These are phyloP conservation scores for Hippocampus guttulatus DNA, from an alignment of 2,113 vertebrate species.

Conservation along the genomic window DNA sequence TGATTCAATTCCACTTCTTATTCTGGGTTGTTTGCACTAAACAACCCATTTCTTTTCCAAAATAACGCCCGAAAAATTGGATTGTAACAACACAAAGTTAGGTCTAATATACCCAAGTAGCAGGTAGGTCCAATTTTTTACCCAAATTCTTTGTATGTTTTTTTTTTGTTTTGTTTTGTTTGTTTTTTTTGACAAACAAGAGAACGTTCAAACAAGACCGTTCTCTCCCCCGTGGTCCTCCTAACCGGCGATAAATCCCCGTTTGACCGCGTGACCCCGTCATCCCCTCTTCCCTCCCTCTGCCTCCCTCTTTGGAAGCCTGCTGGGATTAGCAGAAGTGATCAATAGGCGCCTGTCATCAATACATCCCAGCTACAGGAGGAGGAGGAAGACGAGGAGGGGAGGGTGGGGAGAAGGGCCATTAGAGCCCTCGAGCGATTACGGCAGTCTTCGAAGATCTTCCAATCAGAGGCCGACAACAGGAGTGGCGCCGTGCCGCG, in stretches of 20 bases:
- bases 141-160: no score
- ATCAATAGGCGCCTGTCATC: slow-evolving; percentile 27
- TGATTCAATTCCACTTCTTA: no score
- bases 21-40: no score
- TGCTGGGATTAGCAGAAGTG: slow-evolving; percentile 1
- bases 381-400: background rate
- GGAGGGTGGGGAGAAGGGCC: background rate
- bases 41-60: no score
- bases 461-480: background rate
- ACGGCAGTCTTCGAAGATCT: background rate
- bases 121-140: no score
- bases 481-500: background rate
- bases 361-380: slow-evolving; percentile 3
- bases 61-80: no score
- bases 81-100: no score
- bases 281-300: background rate
- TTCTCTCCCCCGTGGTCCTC: background rate
- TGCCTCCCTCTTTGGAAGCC: background rate
- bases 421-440: slow-evolving; percentile 1
- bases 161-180: no score
- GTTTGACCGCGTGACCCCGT: background rate
- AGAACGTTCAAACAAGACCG: background rate
- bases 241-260: slow-evolving; percentile 13
- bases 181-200: background rate
- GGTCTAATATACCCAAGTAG: no score